Evolutionary conservation across 1,140 invertebrate genomes (phyloP), one percentile per base, ranked within the genome.

Genomic region (Palaemon carinicauda): DNA sequence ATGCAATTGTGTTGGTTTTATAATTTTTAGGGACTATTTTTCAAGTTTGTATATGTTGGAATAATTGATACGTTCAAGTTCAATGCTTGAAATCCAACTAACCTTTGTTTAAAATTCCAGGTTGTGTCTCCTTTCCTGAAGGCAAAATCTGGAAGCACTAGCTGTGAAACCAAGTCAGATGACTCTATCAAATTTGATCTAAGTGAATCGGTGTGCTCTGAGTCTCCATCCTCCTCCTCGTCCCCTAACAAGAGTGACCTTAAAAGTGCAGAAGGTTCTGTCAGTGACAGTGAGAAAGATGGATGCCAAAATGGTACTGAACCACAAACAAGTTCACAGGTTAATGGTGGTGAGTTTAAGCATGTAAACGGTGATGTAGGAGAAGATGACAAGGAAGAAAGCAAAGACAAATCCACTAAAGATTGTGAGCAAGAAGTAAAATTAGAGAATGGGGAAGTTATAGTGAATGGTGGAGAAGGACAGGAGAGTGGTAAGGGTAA

Each of bases 351-450:
- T 1, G 69, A 82, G 71, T 24, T 65, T 27, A 69, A 53, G 73
- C 73, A 77, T 27, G 60, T 52, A 19, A 82, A 75, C 54, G 77
- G 73, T 33, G 83, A 87, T 24, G 17, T 80, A 87, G 92, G 93
- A 82, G 93, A 93, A 69, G 93, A 94, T 73, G 91, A 56, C 19
- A 84, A 75, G 41, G 81, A 77, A 19, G 74, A 60, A 29, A 77
- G 60, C 29, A 54, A 73, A 21, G 88, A 81, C 14, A 74, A 69
- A 17, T 80, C 56, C 19, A 41, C 41, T 4, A 41, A 41, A 41
- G 41, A 41, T 12, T 41, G 41, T 41, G 41, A 86, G 27, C 74
- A 80, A 4, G 78, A 87, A 15, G 29, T 19, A n/a, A 50, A 71
- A 71, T 53, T 65, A n/a, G 86, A 77, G 19, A 87, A 87, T 52